Base-by-base conservation (phyloP, 2,888 invertebrate species). In the Athrips mouffetella region DNA sequence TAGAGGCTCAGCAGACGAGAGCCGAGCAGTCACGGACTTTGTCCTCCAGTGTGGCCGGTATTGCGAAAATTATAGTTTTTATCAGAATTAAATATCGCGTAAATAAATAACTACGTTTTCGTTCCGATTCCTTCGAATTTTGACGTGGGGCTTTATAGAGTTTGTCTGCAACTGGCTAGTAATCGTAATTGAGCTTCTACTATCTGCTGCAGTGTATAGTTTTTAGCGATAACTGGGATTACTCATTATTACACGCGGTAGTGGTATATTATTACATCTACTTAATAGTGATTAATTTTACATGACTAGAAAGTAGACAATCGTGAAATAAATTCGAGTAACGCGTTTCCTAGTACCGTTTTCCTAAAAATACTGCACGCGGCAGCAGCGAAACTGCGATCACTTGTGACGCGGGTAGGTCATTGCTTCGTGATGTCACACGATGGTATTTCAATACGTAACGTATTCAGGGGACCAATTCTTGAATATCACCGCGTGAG, bases 301-400 rank as follows among this genome's bases (percentile, higher is more conserved):
- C 25, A 29, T 65, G 66, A 66, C 65, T 63, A 65, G 66, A 66
- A 66, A 65, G 60, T 64, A 56, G 60, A 59, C 53, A 60, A 53
- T 50, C 39, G 44, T 50, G 29, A 50, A 37, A 37, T 37, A 29
- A n/a, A 37, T 42, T 40, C 27, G 8, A 8, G 33, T 35, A 44
- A 29, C 6, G 45, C 27, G 13, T 21, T 45, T 31, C 45, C 30
- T 31, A 16, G 45, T 33, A 31, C n/a, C 2, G 29, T 45, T 30
- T 44, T 31, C 5, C 33, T 31, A 23, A 45, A 37, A 45, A 8
- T 45, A 44, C 35, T 37, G n/a, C 8, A 49, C 39, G 39, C 42
- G 48, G 44, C 48, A 49, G 44, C 45, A 42, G 29, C 37, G 39
- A 37, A 27, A 37, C n/a, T 13, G 11, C 2, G 13, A 11, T 2